phyloP scores from a whole-genome alignment of 2,113 vertebrate species.

The Zingel zingel region DNA sequence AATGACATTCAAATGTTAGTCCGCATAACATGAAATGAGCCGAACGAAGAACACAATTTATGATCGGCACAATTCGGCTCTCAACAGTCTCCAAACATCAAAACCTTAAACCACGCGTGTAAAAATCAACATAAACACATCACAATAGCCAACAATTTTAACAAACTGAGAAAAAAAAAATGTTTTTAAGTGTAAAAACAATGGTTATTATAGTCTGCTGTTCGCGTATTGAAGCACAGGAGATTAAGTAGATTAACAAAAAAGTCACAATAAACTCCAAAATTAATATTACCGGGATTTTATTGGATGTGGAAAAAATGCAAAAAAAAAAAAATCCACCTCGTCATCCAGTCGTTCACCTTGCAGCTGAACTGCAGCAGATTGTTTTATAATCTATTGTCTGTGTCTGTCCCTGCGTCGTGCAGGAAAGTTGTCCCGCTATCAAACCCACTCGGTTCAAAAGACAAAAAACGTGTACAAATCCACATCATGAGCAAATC shows the following conservation, averaged over 20 bases:
- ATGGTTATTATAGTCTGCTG: neutral
- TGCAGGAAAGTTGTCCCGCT: slow-evolving; percentile 32
- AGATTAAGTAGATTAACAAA: neutral
- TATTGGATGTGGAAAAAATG: neutral
- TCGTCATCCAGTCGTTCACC: slow-evolving; percentile 14
- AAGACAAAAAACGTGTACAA: slow-evolving; percentile 45
- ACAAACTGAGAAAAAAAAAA: neutral
- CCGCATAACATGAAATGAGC: neutral
- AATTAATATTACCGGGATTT: neutral
- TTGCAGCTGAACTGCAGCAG: slow-evolving; percentile 52
- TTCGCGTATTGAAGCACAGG: neutral
- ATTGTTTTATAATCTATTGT: slow-evolving; percentile 65
- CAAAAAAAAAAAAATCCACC: neutral
- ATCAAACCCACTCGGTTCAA: neutral
- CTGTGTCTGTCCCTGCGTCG: slow-evolving; percentile 28
- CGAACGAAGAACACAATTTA: neutral
- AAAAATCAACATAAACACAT: neutral
- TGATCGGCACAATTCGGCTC: neutral
- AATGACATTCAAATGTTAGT: neutral
- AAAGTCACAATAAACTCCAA: slow-evolving; percentile 1
- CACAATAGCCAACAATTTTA: neutral
- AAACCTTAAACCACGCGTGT: neutral
- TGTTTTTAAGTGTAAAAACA: neutral
- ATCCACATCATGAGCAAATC: slow-evolving; percentile 12
- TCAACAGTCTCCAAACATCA: neutral